Evolutionary conservation across 2,797 vertebrate species (phyloP), one percentile per base, ranked within the genome.

Genomic region (Sus cebifrons): DNA sequence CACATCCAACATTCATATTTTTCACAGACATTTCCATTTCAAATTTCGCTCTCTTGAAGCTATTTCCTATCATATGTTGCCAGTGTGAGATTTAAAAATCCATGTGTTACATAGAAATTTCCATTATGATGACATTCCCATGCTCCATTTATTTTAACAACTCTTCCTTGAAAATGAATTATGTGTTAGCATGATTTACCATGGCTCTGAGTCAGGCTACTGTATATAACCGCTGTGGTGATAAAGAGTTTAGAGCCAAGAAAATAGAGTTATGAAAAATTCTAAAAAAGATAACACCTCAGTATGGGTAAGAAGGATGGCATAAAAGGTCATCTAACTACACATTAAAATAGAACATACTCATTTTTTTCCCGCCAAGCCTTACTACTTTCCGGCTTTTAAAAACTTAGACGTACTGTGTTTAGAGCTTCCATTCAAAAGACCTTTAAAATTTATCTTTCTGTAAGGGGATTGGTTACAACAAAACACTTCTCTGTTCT

Each of bases 131-230:
- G 23, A 52, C 14, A 92, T 71, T 84, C 89, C 17, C 21, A 36
- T 49, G 89, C 67, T 89, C 20, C 2, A 62, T 17, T 86, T 71
- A 79, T 73, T 84, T 81, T 16, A 93, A 64, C 15, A 65, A 92
- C 74, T 87, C 89, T 67, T 93, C 32, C 82, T 3, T 97, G 77
- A 94, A 93, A 95, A 40, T 67, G 4, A 90, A 71, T 90, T 68
- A 78, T 73, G 17, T 64, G 3, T 40, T 71, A 54, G 27, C 6
- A 73, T 94, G 84, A 62, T 89, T 85, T 93, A 64, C 15, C 10
- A 60, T 32, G 78, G 5, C 21, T n/a, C 16, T 87, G 75, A 73
- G 36, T 11, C 68, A 95, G 56, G 9, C 11, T 56, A 68, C 23
- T 25, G 16, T 60, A 54, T 52, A 10, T 62, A 83, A 77, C 15